Evolutionary conservation across 2,113 vertebrate species (phyloP).

Genomic region (Coracopsis vasa): DNA sequence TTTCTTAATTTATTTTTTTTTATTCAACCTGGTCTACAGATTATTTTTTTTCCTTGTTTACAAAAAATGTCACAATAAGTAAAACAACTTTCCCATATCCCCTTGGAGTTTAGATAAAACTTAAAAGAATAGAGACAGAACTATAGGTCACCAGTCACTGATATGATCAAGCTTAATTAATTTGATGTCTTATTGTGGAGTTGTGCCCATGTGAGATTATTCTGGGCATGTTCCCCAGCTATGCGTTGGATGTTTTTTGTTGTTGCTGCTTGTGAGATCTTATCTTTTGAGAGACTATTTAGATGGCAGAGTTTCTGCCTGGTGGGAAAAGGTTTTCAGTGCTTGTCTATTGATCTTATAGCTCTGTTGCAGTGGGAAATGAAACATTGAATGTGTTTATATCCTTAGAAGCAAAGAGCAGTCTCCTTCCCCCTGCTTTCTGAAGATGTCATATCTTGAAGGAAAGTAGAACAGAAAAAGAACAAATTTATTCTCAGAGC

Average conservation of each 20-base stretch:
- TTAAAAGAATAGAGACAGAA: neutral
- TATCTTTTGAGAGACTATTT: slow-evolving; percentile 65
- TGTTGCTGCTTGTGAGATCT: slow-evolving; percentile 47
- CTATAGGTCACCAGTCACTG: neutral
- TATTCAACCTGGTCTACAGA: neutral
- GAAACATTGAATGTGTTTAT: slow-evolving; percentile 58
- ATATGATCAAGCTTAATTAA: slow-evolving; percentile 60
- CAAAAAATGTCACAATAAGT: neutral
- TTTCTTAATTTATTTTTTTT: neutral
- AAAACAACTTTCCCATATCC: neutral
- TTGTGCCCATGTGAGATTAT: neutral
- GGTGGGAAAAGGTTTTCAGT: slow-evolving; percentile 71
- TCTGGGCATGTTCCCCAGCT: neutral
- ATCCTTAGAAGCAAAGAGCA: slow-evolving; percentile 63
- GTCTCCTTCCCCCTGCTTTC: slow-evolving; percentile 54
- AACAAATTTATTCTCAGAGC: slow-evolving; percentile 75
- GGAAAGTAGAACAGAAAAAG: slow-evolving; percentile 74
- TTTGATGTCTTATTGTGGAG: slow-evolving; percentile 39
- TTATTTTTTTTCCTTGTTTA: neutral
- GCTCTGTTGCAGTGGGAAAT: slow-evolving; percentile 64
- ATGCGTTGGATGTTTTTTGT: slow-evolving; percentile 17
- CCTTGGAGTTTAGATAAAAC: slow-evolving; percentile 16
- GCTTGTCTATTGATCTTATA: slow-evolving; percentile 73
- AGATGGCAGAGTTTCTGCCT: slow-evolving; percentile 61
- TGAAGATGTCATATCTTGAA: slow-evolving; percentile 74